Base-by-base conservation (phyloP, 2,113 vertebrate genomes). In the Saimiri boliviensis region DNA sequence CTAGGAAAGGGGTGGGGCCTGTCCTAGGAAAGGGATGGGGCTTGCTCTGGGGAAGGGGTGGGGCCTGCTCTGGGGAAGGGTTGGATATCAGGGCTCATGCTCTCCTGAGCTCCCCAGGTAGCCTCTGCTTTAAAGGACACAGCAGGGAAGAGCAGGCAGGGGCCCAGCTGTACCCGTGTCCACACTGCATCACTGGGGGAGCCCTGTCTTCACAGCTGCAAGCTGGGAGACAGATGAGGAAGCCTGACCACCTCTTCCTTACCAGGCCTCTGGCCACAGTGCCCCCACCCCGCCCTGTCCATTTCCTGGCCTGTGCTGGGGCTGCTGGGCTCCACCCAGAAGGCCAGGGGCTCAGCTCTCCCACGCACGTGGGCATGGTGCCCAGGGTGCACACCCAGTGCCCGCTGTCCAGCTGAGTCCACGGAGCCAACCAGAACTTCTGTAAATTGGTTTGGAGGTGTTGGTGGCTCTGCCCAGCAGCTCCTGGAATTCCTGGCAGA, bases 401-500 rank as follows among this genome's bases (percentile, higher is more conserved):
- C 27, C 60, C 27, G 0, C 27, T 30, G 60, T 32, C 60, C 27
- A 6, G 60, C 60, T 32, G 66, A 32, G 32, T 35, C 66, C 16
- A 8, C 16, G 0, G 70, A n/a, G 21, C 35, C 25, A 2, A 5
- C 32, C 35, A 14, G 37, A 8, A 10, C 21, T 23, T 16, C n/a
- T 7, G 14, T 2, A 5, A 7, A 23, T 32, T 1, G 2, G 5
- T 23, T 7, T 16, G 47, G 19, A 68, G 30, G 35, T 12, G 3
- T 42, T 30, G 77, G 5, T 0, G 2, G 20, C 52, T 80, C 45
- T 54, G 63, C 21, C 47, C 11, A 0, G 30, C 11, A 11, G 30
- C 21, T 30, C 16, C 21, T 20, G 0, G 42, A 0, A 20, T 32
- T 32, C 49, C 9, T 1, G 0, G 5, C 19, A 4, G 30, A 12